Conservation (phyloP, 2,113 vertebrate species). For the Rhabdornis inornatus region DNA sequence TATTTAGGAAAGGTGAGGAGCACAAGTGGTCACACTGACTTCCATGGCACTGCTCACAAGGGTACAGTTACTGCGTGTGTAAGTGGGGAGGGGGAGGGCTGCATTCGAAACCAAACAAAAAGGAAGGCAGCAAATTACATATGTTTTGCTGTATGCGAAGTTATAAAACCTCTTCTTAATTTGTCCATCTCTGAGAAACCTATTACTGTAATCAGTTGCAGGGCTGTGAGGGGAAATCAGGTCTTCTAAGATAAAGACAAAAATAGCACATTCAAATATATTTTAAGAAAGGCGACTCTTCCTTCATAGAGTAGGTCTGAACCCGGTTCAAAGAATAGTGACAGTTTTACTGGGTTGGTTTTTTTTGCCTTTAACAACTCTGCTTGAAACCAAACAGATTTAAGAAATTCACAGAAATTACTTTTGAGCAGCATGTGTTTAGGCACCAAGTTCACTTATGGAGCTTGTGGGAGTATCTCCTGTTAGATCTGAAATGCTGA, state of each 20-base stretch:
- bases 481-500: neutral
- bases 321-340: neutral
- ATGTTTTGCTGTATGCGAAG: neutral
- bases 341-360: neutral
- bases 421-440: neutral
- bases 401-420: neutral
- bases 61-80: neutral
- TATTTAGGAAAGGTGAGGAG: neutral
- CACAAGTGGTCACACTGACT: neutral
- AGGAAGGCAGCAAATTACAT: neutral
- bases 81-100: neutral
- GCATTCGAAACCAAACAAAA: neutral
- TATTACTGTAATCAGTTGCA: conserved; percentile 27
- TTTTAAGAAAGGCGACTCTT: conserved; percentile 39
- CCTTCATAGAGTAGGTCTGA: conserved; percentile 16
- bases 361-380: neutral
- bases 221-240: conserved; percentile 42
- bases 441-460: accelerated
- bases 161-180: neutral
- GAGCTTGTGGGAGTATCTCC: neutral
- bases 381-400: neutral
- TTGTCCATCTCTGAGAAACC: neutral
- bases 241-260: conserved; percentile 49
- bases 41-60: neutral
- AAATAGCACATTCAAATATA: conserved; percentile 46